Conservation (phyloP, 1,140 invertebrate genomes). For the Solenopsis invicta region DNA sequence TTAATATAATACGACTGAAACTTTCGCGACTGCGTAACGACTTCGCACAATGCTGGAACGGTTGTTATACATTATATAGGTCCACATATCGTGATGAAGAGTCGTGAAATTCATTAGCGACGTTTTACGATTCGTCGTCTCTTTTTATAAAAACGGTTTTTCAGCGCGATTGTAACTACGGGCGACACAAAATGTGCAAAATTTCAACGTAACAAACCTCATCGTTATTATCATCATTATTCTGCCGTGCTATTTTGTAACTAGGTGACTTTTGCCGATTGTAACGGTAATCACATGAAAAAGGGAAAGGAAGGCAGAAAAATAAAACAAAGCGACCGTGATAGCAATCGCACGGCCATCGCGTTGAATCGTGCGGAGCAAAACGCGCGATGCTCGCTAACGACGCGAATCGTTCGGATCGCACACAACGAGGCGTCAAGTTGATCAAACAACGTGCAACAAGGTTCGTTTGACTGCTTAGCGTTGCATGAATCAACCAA, state of each 20-base stretch:
- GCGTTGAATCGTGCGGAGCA: conserved; percentile 28
- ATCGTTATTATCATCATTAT: not conserved
- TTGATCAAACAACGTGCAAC: conserved; percentile 74
- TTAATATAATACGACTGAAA: not conserved
- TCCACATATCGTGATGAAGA: not conserved
- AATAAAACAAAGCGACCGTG: conserved; percentile 32
- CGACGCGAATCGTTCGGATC: not conserved
- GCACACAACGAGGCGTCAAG: conserved; percentile 55
- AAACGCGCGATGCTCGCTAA: conserved; percentile 10
- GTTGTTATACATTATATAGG: not conserved
- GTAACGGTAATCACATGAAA: not conserved
- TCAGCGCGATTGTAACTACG: not conserved
- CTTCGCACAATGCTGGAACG: not conserved
- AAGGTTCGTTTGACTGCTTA: conserved; percentile 70
- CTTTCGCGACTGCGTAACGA: not conserved
- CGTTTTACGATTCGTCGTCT: not conserved
- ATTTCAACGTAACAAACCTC: not conserved
- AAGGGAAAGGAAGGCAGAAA: not conserved
- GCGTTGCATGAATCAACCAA: conserved; percentile 72
- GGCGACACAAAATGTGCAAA: not conserved
- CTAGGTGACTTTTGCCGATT: not conserved
- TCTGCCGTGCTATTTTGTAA: not conserved
- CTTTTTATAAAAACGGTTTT: not conserved
- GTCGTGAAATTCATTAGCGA: not conserved
- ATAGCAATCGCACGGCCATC: not conserved